Evolutionary conservation across 2,888 invertebrate genomes (phyloP), one percentile per base, ranked within the genome.

Genomic region (Kryphioiulus occultus): DNA sequence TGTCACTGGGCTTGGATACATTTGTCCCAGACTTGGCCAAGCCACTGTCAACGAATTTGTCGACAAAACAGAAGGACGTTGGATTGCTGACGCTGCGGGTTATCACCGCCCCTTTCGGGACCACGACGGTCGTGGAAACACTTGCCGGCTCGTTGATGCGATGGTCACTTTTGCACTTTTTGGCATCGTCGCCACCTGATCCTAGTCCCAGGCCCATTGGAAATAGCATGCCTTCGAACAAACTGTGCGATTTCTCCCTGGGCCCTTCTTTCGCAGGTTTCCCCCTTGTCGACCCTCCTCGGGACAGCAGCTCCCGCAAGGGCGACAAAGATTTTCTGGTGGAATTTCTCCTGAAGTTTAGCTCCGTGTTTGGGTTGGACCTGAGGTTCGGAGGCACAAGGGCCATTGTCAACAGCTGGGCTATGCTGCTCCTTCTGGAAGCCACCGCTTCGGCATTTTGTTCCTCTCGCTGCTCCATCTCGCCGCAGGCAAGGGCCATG

Each of bases 401-500:
- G 26, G 85, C 85, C 85, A 85, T 87, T 12, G 87, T 84, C 44
- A 87, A 10, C 5, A 87, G 22, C 30, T 87, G 87, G 5, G 87
- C 87, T 12, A 87, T 78, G 44, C 78, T 87, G 39, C 83, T 53
- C n/a, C 83, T 42, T 12, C 39, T 9, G 39, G 87, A 85, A 9
- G 22, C 32, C 22, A 85, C 26, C 22, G 22, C 85, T n/a, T 86
- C 86, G 0, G 53, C 26, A 17, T 32, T 10, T 30, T 82, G 19
- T 7, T 85, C 26, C 12, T 39, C n/a, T 85, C 39, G 32, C 39
- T 88, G 32, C 39, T 88, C 87, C 9, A 88, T 30, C 10, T 88
- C 88, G 0, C 87, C 89, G 44, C 85, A 89, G 19, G 88, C 89
- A 0, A 89, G 44, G 19, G 89, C 89, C 85, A 88, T 89, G 10